A percentile compares a stretch with the other conserved stretches of the same genome.
phyloP scores from a whole-genome alignment of 2,888 invertebrate genomes.

The Amphimallon solstitiale region DNA sequence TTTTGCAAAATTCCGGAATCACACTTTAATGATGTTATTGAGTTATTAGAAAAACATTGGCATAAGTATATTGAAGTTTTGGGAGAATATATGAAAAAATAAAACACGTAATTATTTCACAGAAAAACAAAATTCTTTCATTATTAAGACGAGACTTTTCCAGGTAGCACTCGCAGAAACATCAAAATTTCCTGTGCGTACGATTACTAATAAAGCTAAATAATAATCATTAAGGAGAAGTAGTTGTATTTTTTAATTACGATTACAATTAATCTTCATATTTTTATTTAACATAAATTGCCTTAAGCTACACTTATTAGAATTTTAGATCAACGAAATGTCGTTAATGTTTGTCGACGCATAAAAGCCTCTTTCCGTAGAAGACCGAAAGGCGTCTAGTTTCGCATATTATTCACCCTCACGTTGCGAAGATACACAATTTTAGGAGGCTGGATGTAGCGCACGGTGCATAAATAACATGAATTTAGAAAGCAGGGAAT shows the following conservation, averaged over 20 bases:
- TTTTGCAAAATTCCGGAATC: no score
- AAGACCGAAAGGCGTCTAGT: slow-evolving; percentile 39
- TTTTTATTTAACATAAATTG: slow-evolving; percentile 28
- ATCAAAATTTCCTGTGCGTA: no score
- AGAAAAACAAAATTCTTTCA: no score
- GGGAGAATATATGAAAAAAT: no score
- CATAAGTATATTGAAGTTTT: no score
- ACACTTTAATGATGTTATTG: no score
- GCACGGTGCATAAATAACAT: slow-evolving; percentile 49
- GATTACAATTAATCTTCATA: background rate
- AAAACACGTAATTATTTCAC: no score
- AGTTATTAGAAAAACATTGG: no score
- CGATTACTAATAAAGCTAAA: no score
- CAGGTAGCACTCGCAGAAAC: no score
- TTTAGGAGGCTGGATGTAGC: slow-evolving; percentile 38
- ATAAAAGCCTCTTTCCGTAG: slow-evolving; percentile 24
- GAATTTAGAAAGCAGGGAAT: slow-evolving; percentile 35
- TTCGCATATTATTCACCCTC: slow-evolving; percentile 49
- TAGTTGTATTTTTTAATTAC: background rate
- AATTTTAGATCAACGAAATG: slow-evolving; percentile 40
- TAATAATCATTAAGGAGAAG: no score
- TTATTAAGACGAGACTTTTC: no score
- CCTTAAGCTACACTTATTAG: slow-evolving; percentile 34
- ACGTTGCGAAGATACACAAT: slow-evolving; percentile 47
- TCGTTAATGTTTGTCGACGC: slow-evolving; percentile 35